Evolutionary conservation across 1,140 invertebrate genomes (phyloP), one percentile per base, ranked within the genome.

Genomic region (Pomacea maculata): DNA sequence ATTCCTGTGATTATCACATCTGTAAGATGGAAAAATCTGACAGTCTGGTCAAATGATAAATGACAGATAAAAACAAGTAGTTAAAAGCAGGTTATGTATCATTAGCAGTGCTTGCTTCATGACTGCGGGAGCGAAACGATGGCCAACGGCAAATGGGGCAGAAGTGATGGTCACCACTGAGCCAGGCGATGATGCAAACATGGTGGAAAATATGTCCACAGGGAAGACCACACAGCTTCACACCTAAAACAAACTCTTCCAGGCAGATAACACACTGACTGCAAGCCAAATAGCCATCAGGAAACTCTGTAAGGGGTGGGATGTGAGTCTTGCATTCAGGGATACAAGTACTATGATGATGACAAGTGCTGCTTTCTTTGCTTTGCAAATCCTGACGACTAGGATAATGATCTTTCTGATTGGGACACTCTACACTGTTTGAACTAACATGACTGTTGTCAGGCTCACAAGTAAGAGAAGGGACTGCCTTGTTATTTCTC

Each of bases 61-160:
- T 61, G 11, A 1, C 34, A 45, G 34, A 45, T 61, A 8, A 17
- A 14, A 17, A 61, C 57, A 17, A 17, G 57, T 17, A 61, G 57
- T 61, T 17, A 9, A 11, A 61, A 2, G 57, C 57, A 61, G 15
- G 3, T 17, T 61, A 61, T 14, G 57, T 9, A 61, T 11, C 15
- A 17, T 4, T 11, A 61, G 15, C 57, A 61, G 8, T 61, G 57
- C 15, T 61, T 61, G 57, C 1, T 61, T 61, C 57, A 17, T 14
- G 57, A 17, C 57, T 17, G 15, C 65, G 77, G 29, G 84, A 81
- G 83, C 90, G 90, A 83, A 93, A 93, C 9, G 93, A 91, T 21
- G 93, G 92, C 92, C 93, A 93, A 29, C 93, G 88, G 85, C 93
- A 94, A 21, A 93, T 89, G 7, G 93, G 93, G 85, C 93, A 94